Percentiles rank a stretch among this genome's conserved stretches.
Evolutionary conservation across 2,113 vertebrate genomes (phyloP).

Genomic region (Falco punctatus): DNA sequence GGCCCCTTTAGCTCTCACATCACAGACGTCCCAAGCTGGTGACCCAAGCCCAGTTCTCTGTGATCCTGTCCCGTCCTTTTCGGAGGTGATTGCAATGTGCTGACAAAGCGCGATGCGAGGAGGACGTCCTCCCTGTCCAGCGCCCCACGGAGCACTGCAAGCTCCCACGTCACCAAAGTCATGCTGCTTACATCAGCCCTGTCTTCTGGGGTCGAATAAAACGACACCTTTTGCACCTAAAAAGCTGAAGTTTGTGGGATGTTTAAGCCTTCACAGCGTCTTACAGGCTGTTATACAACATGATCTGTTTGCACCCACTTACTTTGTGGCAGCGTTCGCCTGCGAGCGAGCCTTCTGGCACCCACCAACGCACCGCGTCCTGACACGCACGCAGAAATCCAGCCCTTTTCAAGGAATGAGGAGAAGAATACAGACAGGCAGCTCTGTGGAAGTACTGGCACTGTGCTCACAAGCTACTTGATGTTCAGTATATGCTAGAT

Average conservation of each 20-base stretch:
- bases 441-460: accelerated
- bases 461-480: background rate
- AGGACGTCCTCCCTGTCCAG: background rate
- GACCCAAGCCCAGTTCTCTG: background rate
- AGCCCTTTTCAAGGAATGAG: background rate
- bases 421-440: background rate
- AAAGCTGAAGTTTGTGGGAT: background rate
- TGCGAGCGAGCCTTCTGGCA: background rate
- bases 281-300: accelerated
- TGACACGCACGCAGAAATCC: background rate
- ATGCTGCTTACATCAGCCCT: background rate
- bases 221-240: background rate
- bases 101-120: background rate
- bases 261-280: background rate
- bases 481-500: accelerated
- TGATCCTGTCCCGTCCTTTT: background rate
- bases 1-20: background rate
- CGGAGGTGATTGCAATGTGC: background rate
- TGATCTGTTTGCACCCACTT: background rate
- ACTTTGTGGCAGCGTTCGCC: background rate
- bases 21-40: background rate
- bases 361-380: accelerated
- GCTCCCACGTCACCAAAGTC: background rate
- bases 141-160: background rate
- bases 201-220: background rate